These are phyloP conservation scores for Brevimyrus niger DNA, from an alignment of 2,113 vertebrate species.

Conservation along the genomic window DNA sequence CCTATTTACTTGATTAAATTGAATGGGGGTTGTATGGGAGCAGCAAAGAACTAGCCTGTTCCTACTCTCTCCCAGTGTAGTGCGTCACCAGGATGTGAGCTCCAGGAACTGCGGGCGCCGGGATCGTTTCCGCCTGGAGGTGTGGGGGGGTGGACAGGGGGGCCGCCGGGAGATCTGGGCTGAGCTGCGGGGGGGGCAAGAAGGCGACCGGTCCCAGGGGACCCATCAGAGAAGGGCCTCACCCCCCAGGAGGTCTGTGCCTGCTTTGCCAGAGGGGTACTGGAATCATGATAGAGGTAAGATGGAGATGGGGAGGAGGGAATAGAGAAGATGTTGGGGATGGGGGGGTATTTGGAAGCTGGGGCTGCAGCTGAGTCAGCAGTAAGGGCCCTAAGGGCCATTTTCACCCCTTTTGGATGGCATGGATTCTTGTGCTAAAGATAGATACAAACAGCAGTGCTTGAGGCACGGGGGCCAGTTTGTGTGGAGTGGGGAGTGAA, in stretches of 20 bases:
- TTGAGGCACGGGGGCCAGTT: neutral
- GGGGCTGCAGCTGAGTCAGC: neutral
- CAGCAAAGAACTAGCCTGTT: neutral
- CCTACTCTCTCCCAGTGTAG: slow-evolving; percentile 40
- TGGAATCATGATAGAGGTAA: neutral
- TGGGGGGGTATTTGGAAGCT: neutral
- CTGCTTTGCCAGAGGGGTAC: slow-evolving; percentile 16
- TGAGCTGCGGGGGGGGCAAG: slow-evolving; percentile 35
- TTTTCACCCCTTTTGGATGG: neutral
- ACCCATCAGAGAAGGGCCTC: slow-evolving; percentile 19
- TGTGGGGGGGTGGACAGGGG: slow-evolving; percentile 45
- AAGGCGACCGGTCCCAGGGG: slow-evolving; percentile 18
- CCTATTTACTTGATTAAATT: neutral
- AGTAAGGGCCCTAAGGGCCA: neutral
- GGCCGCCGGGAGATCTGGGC: slow-evolving; percentile 47
- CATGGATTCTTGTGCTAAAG: neutral
- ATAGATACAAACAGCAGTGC: neutral
- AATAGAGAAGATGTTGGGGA: neutral
- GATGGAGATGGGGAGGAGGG: neutral
- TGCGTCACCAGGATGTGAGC: slow-evolving; percentile 48
- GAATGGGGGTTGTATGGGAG: neutral
- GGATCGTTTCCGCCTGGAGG: slow-evolving; percentile 54
- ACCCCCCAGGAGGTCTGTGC: slow-evolving; percentile 26
- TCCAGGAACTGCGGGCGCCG: slow-evolving; percentile 40
- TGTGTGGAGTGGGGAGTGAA: neutral